Evolutionary conservation across 2,888 invertebrate species (phyloP), one percentile per base, ranked within the genome.

Genomic region (Epirrita christyi): DNA sequence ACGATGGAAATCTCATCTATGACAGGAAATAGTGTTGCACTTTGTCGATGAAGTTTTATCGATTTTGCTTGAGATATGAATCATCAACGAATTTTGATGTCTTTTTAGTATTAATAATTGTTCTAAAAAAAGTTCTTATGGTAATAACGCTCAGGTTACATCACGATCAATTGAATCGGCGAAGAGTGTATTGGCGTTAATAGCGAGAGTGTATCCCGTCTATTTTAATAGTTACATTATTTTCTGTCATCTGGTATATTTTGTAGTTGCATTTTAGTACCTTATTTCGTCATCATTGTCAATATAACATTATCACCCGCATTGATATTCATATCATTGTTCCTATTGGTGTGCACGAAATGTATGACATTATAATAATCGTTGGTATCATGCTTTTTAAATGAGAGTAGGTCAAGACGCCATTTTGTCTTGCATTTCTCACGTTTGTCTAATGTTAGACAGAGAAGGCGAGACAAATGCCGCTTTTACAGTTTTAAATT

Each of bases 321-420:
- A 60, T 50, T 62, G 56, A 59, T 54, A 60, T 59, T 61, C 60
- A 59, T 65, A 65, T 64, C 66, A 62, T 72, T 73, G 76, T 73
- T 80, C 75, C 81, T 81, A 81, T 80, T 83, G 81, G 81, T 81
- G 80, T 59, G 66, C 68, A 67, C 71, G 75, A 70, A 75, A 75
- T 73, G 63, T 63, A 49, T 61, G 52, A 63, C 54, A 62, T 63
- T 62, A 14, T 28, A 38, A 27, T 42, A 48, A 41, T 50, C n/a
- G 14, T 44, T 29, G 21, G 1, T 32, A 36, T 43, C 6, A 28
- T 27, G n/a, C 29, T 4, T 47, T 34, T 28, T 7, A 34, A 32
- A 29, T 47, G 6, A 29, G 15, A 32, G 28, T 14, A 29, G n/a
- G 14, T 49, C 9, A 29, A 14, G 6, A 0, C 32, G 15, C n/a